Evolutionary conservation across 1,140 invertebrate species (phyloP).

Genomic region (Ceratina australensis): DNA sequence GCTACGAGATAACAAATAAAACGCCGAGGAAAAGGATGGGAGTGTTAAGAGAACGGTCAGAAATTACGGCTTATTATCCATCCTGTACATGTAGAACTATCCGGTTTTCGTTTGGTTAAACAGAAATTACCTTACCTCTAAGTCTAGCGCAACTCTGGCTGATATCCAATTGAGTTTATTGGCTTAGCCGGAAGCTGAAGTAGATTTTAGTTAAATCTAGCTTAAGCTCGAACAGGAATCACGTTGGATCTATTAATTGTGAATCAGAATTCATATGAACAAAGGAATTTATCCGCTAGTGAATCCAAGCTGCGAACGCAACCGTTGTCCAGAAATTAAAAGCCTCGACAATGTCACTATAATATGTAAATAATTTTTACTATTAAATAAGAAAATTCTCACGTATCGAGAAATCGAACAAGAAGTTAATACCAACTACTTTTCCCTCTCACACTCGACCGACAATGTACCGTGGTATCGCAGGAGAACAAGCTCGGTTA

Average conservation of each 20-base stretch:
- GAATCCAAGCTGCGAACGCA: background rate
- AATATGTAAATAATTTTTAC: background rate
- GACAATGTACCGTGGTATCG: background rate
- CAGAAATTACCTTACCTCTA: conserved; percentile 10
- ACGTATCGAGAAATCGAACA: background rate
- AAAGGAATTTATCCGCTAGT: background rate
- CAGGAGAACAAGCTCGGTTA: background rate
- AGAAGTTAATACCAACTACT: background rate
- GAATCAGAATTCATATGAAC: conserved; percentile 23
- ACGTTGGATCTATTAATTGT: conserved; percentile 30
- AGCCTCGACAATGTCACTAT: too few species aligned
- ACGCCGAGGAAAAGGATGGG: too few species aligned
- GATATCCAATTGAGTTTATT: conserved; percentile 44
- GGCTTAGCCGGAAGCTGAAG: conserved; percentile 16
- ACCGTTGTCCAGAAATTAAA: too few species aligned
- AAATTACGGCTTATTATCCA: background rate
- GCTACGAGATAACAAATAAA: background rate
- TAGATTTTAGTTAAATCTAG: conserved; percentile 28
- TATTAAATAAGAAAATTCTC: background rate
- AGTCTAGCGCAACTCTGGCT: conserved; percentile 1
- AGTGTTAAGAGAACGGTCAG: background rate
- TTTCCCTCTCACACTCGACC: background rate
- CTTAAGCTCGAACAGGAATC: conserved; percentile 21
- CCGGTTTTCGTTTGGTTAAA: conserved; percentile 23
- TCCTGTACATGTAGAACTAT: background rate